phyloP scores from a whole-genome alignment of 2,113 vertebrate species.

The Myotis brandtii region DNA sequence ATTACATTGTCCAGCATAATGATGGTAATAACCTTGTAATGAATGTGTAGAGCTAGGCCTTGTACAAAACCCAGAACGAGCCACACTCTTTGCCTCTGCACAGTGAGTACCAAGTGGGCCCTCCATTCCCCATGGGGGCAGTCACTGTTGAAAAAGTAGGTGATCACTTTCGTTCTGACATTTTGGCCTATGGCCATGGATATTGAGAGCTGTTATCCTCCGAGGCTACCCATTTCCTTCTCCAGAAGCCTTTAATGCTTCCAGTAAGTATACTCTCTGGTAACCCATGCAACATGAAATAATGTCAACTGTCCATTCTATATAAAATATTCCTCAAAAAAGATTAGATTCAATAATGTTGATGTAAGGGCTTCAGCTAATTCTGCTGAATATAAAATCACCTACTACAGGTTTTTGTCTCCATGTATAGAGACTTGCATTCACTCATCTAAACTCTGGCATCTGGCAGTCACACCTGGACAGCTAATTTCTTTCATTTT shows the following conservation, averaged over 20 bases:
- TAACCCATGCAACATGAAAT: conserved; percentile 66
- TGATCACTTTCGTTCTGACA: conserved; percentile 69
- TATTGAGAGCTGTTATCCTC: conserved; percentile 74
- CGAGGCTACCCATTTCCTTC: conserved; percentile 58
- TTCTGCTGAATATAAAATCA: conserved; percentile 60
- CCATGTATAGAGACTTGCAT: conserved; percentile 1
- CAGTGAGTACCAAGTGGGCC: conserved; percentile 60
- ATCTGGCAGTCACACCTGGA: conserved; percentile 38
- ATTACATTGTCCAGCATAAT: conserved; percentile 78
- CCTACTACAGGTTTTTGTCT: conserved; percentile 47
- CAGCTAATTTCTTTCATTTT: neutral
- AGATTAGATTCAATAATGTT: conserved; percentile 70
- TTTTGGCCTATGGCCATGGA: conserved; percentile 76
- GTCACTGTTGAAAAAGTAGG: conserved; percentile 54
- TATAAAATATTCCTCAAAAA: conserved; percentile 70
- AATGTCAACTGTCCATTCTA: conserved; percentile 66
- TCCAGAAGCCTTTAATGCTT: conserved; percentile 74
- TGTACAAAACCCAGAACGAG: conserved; percentile 53
- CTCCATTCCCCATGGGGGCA: conserved; percentile 6
- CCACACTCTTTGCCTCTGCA: neutral
- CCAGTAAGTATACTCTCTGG: conserved; percentile 71
- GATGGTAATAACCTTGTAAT: conserved; percentile 72
- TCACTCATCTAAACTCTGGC: conserved; percentile 5
- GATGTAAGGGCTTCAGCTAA: conserved; percentile 68
- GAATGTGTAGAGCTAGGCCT: conserved; percentile 25